Base-by-base conservation (phyloP, 1,140 invertebrate species). In the Macrobrachium nipponense region DNA sequence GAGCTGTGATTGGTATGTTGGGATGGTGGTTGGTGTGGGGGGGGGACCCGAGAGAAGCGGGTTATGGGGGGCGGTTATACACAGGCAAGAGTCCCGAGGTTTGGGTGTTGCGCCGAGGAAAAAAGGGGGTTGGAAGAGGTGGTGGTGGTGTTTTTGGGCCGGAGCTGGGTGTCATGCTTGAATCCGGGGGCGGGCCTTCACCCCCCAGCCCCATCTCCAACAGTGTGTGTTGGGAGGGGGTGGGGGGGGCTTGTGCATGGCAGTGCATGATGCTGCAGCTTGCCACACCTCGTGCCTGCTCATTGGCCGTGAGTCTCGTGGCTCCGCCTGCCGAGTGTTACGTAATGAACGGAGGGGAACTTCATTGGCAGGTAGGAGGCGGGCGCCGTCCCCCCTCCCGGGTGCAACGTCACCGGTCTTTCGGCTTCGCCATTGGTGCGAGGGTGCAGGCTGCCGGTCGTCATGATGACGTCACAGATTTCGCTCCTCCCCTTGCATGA, bases 401-500 rank as follows among this genome's bases (percentile, higher is more conserved):
- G 43, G 61, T 36, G 66, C 60, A 51, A 73, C 80, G 80, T 82
- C 66, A 73, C n/a, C 17, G 58, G 72, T 11, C 59, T 43, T 43
- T 60, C 51, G 15, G 72, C 27, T 36, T 61, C 23, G 72, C 81
- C 73, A 83, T 83, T 83, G 81, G 81, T 60, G 72, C 81, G 66
- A 61, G 72, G 4, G 60, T 44, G 72, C 64, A 83, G 81, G 81
- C 75, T 43, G 73, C 70, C 81, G 81, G 70, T 82, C 51, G 70
- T 62, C 70, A 44, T 76, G 27, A 60, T 76, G 81, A 83, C 73
- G 73, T 43, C 81, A 83, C 72, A 18, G 58, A 59, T 70, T 3
- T 36, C 58, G 81, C 81, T 61, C 81, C 81, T 73, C 72, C 81
- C 81, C 81, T 59, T 83, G 81, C 81, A 83, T 83, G 81, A 83